Evolutionary conservation across 1,140 invertebrate species (phyloP).

Genomic region (Drosophila malerkotliana): DNA sequence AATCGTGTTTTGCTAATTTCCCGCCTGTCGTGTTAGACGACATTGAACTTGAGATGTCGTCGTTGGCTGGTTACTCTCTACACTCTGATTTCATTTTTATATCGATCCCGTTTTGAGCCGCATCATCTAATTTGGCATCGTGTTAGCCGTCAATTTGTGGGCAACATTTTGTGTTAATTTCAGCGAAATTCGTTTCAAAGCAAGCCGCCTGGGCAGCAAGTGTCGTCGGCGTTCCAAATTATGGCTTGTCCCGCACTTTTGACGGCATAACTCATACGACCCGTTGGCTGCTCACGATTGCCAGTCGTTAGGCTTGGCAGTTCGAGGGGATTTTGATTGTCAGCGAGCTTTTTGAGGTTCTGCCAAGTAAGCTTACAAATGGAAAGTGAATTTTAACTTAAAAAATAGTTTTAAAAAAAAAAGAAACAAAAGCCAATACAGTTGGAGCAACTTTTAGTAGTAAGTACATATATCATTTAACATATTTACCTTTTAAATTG

Average conservation of each 20-base stretch:
- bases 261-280: constrained; percentile 68
- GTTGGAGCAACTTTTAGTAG: too few relatives aligned
- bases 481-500: too few relatives aligned
- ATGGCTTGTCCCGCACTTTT: constrained; percentile 36
- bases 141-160: constrained; percentile 73
- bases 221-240: constrained; percentile 47
- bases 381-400: constrained; percentile 27
- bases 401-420: too few relatives aligned
- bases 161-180: constrained; percentile 64
- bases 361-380: constrained; percentile 23
- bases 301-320: constrained; percentile 18
- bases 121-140: constrained; percentile 72
- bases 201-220: constrained; percentile 57
- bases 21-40: constrained; percentile 46
- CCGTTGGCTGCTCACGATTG: constrained; percentile 57
- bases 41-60: constrained; percentile 73
- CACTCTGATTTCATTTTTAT: background rate
- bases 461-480: too few relatives aligned
- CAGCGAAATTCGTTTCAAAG: constrained; percentile 66
- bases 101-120: constrained; percentile 12
- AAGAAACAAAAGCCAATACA: too few relatives aligned
- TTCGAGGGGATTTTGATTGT: constrained; percentile 45
- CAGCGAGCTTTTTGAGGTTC: constrained; percentile 9
- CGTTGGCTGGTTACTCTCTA: constrained; percentile 15
- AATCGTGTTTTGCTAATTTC: constrained; percentile 76